A percentile compares a stretch with the other conserved stretches of the same genome.
phyloP scores from a whole-genome alignment of 2,113 vertebrate genomes.

The Typhlomys cinereus region DNA sequence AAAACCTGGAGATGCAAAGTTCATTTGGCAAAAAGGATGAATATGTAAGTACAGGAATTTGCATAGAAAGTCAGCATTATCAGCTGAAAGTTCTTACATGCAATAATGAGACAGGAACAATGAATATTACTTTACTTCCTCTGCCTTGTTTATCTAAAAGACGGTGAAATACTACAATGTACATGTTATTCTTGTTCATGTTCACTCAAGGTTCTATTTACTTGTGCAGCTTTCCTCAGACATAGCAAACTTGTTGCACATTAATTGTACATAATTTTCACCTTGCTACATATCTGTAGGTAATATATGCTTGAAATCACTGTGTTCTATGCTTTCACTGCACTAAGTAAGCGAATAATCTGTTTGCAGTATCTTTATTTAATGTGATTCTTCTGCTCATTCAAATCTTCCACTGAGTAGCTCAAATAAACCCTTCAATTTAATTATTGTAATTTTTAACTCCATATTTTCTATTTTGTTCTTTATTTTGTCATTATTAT shows the following conservation, averaged over 20 bases:
- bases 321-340: background rate
- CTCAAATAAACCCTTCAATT: background rate
- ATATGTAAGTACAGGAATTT: too few species aligned
- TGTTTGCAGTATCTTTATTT: background rate
- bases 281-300: background rate
- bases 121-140: too few species aligned
- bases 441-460: background rate
- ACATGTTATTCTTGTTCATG: too few species aligned
- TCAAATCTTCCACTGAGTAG: background rate
- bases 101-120: too few species aligned
- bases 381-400: background rate
- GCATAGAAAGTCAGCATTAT: too few species aligned
- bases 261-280: too few species aligned
- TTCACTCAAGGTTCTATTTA: background rate
- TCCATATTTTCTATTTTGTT: background rate
- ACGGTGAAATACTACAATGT: too few species aligned
- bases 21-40: too few species aligned
- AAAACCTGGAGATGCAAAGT: background rate
- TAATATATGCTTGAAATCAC: background rate
- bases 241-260: background rate
- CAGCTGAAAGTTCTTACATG: too few species aligned
- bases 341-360: background rate
- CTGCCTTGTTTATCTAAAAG: too few species aligned
- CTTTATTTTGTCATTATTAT: background rate
- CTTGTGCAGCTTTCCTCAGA: background rate